Conservation (phyloP, 2,113 vertebrate genomes). For the Dicaeum eximium region DNA sequence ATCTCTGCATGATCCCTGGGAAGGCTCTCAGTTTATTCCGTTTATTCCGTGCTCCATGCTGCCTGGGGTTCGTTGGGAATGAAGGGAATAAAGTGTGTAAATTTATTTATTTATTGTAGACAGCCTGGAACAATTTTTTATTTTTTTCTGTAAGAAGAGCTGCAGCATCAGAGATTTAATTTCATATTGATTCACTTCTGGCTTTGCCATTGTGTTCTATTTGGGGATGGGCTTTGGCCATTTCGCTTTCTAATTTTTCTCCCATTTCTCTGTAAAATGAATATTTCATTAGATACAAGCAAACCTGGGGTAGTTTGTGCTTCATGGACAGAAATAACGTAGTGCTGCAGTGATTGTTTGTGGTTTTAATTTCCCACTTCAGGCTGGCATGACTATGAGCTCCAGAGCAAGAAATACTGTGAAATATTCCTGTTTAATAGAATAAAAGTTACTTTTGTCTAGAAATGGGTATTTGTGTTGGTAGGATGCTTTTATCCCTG, state of each 20-base stretch:
- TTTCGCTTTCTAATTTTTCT: not conserved
- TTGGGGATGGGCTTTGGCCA: not conserved
- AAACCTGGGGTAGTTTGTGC: not conserved
- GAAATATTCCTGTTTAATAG: not conserved
- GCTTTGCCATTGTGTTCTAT: not conserved
- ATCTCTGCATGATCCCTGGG: not conserved
- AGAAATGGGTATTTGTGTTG: not conserved
- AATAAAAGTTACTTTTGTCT: not conserved
- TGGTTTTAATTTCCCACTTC: not conserved
- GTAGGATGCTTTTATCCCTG: not conserved
- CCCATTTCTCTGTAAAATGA: not conserved
- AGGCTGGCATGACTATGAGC: not conserved
- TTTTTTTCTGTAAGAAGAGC: not conserved
- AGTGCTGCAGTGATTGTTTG: not conserved
- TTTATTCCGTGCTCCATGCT: not conserved
- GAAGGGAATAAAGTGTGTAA: not conserved
- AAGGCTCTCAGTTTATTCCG: not conserved
- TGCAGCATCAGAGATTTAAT: not conserved
- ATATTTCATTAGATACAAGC: not conserved
- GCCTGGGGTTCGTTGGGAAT: not conserved
- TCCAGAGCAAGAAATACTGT: not conserved
- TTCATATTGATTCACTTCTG: not conserved
- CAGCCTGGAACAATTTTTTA: not conserved
- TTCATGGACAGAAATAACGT: not conserved
- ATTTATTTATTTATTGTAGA: not conserved